These are phyloP conservation scores for Gila robusta DNA, from an alignment of 2,797 vertebrate species.

Conservation along the genomic window DNA sequence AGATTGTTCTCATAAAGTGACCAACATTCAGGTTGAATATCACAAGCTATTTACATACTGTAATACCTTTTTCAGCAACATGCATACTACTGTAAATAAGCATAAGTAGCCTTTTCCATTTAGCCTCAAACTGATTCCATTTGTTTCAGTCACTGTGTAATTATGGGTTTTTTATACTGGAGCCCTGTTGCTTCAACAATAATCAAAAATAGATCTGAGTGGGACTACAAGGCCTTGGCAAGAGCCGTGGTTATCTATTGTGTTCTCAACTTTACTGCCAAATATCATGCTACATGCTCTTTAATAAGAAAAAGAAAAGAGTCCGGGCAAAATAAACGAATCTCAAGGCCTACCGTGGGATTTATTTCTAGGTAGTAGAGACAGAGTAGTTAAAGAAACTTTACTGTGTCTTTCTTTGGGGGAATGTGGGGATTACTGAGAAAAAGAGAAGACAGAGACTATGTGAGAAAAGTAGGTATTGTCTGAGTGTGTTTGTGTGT, in stretches of 20 bases:
- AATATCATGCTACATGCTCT: slow-evolving; percentile 30
- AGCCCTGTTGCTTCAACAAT: slow-evolving; percentile 51
- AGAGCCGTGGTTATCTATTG: slow-evolving; percentile 40
- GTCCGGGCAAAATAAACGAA: background rate
- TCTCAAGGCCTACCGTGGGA: slow-evolving; percentile 3
- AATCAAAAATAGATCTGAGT: slow-evolving; percentile 63
- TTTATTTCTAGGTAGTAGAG: slow-evolving; percentile 10
- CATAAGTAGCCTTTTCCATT: slow-evolving; percentile 35
- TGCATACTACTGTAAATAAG: slow-evolving; percentile 25
- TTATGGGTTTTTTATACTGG: slow-evolving; percentile 51
- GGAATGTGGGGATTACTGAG: background rate
- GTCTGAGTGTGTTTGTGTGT: background rate
- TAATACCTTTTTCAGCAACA: background rate
- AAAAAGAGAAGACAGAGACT: background rate
- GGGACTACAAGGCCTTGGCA: slow-evolving; percentile 45
- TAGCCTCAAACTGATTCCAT: slow-evolving; percentile 30
- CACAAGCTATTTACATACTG: background rate
- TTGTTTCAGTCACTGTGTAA: slow-evolving; percentile 45
- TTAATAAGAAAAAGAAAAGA: slow-evolving; percentile 38
- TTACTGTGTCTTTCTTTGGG: background rate
- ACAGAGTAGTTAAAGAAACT: background rate
- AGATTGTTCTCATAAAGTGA: background rate
- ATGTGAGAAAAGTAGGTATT: background rate
- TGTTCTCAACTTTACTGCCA: slow-evolving; percentile 38
- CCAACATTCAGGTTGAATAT: slow-evolving; percentile 6